A percentile compares a stretch with the other conserved stretches of the same genome.
phyloP scores from a whole-genome alignment of 64 coral and sea anemone species.

The Stichodactyla helianthus region DNA sequence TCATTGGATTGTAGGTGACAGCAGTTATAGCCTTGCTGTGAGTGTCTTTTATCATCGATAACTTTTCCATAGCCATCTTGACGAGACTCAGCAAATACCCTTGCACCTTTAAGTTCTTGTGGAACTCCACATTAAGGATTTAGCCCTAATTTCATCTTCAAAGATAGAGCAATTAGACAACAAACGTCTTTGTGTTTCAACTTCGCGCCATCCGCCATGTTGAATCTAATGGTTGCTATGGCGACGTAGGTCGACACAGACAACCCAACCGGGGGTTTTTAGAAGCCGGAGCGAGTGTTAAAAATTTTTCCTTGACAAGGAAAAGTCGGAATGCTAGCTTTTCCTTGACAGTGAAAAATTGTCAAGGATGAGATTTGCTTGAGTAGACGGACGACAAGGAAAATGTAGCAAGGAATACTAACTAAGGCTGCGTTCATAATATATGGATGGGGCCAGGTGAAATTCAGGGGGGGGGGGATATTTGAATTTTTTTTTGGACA shows the following conservation, averaged over 20 bases:
- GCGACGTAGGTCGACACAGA: not conserved
- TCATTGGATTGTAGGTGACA: slow-evolving; percentile 83
- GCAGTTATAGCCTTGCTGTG: slow-evolving; percentile 86
- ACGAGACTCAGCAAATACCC: not conserved
- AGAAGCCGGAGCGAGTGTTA: not conserved
- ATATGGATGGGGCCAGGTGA: too few relatives aligned
- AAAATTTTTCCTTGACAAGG: not conserved
- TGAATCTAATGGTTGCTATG: slow-evolving; percentile 10
- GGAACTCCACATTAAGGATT: not conserved
- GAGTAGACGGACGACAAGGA: too few relatives aligned
- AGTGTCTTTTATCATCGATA: slow-evolving; percentile 76
- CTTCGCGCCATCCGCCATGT: slow-evolving; percentile 26
- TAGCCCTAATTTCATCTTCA: not conserved
- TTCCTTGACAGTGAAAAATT: too few relatives aligned
- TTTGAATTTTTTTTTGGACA: too few relatives aligned
- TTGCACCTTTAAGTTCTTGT: not conserved
- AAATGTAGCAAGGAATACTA: too few relatives aligned
- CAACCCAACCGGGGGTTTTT: not conserved
- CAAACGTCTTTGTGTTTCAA: not conserved
- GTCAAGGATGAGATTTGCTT: too few relatives aligned
- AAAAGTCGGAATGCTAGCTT: too few relatives aligned
- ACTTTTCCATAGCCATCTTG: slow-evolving; percentile 91
- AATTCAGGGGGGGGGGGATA: too few relatives aligned
- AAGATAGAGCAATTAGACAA: not conserved
- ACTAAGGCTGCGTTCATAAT: too few relatives aligned